A percentile compares a stretch with the other conserved stretches of the same genome.
Conservation (phyloP, 2,888 invertebrate genomes). For the Drosophila flavopinicola region DNA sequence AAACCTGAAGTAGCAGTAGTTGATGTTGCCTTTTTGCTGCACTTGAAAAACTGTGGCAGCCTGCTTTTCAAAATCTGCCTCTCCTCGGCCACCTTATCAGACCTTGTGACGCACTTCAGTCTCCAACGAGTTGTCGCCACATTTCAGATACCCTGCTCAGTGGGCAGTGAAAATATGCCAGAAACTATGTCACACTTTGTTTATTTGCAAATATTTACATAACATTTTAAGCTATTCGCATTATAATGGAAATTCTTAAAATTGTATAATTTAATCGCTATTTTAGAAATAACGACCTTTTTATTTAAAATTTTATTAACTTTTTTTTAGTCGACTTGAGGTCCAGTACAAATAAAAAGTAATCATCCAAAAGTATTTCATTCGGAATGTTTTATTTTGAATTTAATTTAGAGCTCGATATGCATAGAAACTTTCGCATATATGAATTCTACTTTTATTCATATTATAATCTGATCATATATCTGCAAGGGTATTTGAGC, state of each 20-base stretch:
- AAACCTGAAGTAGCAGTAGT: slow-evolving; percentile 48
- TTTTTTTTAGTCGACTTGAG: no score
- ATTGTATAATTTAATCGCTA: no score
- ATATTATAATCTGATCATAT: not conserved
- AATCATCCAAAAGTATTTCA: no score
- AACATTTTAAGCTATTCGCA: no score
- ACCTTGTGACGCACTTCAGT: slow-evolving; percentile 62
- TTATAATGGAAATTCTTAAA: no score
- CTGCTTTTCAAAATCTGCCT: slow-evolving; percentile 30
- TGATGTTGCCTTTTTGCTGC: slow-evolving; percentile 46
- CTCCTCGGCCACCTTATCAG: slow-evolving; percentile 57
- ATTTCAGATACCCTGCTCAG: slow-evolving; percentile 12
- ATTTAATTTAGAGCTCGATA: no score
- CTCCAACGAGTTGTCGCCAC: slow-evolving; percentile 34
- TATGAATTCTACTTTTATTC: not conserved
- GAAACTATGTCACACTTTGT: not conserved
- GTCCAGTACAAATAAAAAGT: no score
- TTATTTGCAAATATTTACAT: not conserved
- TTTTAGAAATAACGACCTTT: no score
- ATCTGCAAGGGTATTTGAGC: no score
- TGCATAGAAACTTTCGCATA: not conserved
- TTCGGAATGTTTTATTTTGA: no score
- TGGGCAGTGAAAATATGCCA: not conserved
- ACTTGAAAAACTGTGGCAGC: slow-evolving; percentile 55
- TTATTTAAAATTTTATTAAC: no score